Base-by-base conservation (phyloP, 1,140 invertebrate species). In the Atta colombica region DNA sequence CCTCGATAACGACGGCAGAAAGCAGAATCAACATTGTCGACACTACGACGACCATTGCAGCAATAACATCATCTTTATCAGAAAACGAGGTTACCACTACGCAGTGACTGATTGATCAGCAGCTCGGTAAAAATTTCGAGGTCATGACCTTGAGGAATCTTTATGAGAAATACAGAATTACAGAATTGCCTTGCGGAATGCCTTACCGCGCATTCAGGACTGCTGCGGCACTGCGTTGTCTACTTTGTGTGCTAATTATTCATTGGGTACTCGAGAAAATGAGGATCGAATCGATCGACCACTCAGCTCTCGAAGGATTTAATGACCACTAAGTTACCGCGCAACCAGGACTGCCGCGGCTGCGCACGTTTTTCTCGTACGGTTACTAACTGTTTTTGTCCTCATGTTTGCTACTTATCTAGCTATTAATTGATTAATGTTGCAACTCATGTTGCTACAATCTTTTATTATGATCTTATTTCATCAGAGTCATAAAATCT, bases 191-290 rank as follows among this genome's bases (percentile, higher is more conserved):
- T 16, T 66, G 51, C 63, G 35, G 77, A 85, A 31, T 25, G 75
- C 18, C 18, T 80, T 45, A 91, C 93, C 92, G 92, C 92, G 89
- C 92, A 91, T 88, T 91, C 82, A 89, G 75, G 90, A 93, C 92
- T 92, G 91, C 88, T 88, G 89, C 91, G 93, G 92, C 87, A 51
- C 49, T 16, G 6, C 55, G 53, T 25, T 49, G 61, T 74, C 63
- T 39, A 25, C 21, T 82, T 45, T 81, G 49, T 87, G 66, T 86
- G 63, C 77, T 89, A 86, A 87, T 68, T 55, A 25, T 31, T 80
- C n/a, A 61, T 45, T 61, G 63, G 68, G 53, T 75, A 28, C 28
- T 75, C 69, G 80, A 75, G 80, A 84, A 60, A 84, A 55, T 28
- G 68, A 61, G 66, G 7, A 82, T 58, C 51, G 35, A 71, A 60